Evolutionary conservation across 2,888 invertebrate genomes (phyloP).

Genomic region (Coleophora flavipennella): DNA sequence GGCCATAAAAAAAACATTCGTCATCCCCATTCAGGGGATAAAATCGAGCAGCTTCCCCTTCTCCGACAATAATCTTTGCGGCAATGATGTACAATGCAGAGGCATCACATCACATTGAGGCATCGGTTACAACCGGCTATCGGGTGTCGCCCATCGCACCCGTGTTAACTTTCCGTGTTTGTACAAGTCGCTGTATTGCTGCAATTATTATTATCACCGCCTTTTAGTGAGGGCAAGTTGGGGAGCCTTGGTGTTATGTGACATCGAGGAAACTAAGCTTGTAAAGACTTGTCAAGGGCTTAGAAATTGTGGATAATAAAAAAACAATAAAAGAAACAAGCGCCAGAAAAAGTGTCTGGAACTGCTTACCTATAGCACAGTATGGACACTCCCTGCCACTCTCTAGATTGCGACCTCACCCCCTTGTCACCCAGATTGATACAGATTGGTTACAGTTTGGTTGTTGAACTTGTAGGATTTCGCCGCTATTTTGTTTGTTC

Average conservation of each 20-base stretch:
- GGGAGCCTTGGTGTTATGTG: not conserved
- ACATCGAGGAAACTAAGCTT: not conserved
- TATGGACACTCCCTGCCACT: too few relatives aligned
- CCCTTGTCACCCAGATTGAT: too few relatives aligned
- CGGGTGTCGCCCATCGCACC: constrained; percentile 40
- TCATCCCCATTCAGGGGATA: not conserved
- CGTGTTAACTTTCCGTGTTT: constrained; percentile 42
- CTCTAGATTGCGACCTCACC: too few relatives aligned
- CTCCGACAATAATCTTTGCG: constrained; percentile 21
- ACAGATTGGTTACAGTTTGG: too few relatives aligned
- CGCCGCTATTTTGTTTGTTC: too few relatives aligned
- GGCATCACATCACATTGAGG: constrained; percentile 39
- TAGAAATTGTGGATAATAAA: too few relatives aligned
- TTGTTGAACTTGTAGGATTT: too few relatives aligned
- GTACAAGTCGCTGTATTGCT: constrained; percentile 29
- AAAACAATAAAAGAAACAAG: too few relatives aligned
- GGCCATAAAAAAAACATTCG: too few relatives aligned
- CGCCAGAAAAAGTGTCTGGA: too few relatives aligned
- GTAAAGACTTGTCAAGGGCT: too few relatives aligned
- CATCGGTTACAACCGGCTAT: constrained; percentile 53
- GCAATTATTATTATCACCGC: constrained; percentile 12
- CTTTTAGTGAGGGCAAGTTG: not conserved
- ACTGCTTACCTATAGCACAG: too few relatives aligned
- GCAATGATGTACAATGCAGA: constrained; percentile 49
- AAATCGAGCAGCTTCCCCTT: constrained; percentile 6